Conservation (phyloP, 2,888 invertebrate species). For the Microchrysa polita region DNA sequence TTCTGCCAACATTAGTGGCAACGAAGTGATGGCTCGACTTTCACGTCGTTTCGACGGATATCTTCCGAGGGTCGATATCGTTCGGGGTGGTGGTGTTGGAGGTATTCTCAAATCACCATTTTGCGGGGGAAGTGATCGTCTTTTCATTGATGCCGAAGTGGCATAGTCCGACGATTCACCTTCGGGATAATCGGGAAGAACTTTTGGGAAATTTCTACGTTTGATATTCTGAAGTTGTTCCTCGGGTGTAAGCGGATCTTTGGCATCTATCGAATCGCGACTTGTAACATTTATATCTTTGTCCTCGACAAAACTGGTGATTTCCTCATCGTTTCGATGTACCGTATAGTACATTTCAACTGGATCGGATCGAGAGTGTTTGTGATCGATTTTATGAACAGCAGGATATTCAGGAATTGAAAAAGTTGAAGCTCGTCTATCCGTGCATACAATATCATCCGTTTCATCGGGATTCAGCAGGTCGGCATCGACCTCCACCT, state of each 20-base stretch:
- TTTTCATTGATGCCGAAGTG: slow-evolving; percentile 61
- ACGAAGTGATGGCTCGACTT: slow-evolving; percentile 63
- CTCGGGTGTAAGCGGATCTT: slow-evolving; percentile 69
- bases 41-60: slow-evolving; percentile 59
- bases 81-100: slow-evolving; percentile 80
- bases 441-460: slow-evolving; percentile 25
- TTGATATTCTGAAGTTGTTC: slow-evolving; percentile 79
- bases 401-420: slow-evolving; percentile 52
- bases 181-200: slow-evolving; percentile 78
- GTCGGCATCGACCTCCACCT: slow-evolving; percentile 60
- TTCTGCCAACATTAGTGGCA: slow-evolving; percentile 65
- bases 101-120: slow-evolving; percentile 65
- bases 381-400: slow-evolving; percentile 66
- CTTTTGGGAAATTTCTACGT: slow-evolving; percentile 84
- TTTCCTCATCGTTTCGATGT: slow-evolving; percentile 62
- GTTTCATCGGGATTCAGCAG: slow-evolving; percentile 52
- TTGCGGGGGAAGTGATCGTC: slow-evolving; percentile 73
- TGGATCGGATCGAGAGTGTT: slow-evolving; percentile 76
- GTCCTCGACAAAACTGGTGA: slow-evolving; percentile 61
- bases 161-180: slow-evolving; percentile 28
- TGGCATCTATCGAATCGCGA: slow-evolving; percentile 67
- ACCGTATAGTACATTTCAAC: slow-evolving; percentile 67
- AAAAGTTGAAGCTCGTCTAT: slow-evolving; percentile 55
- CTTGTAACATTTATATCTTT: slow-evolving; percentile 80
- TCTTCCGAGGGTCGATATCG: slow-evolving; percentile 74